A percentile compares a stretch with the other conserved stretches of the same genome.
Evolutionary conservation across 2,797 vertebrate species (phyloP).

Genomic region (Aplochiton taeniatus): DNA sequence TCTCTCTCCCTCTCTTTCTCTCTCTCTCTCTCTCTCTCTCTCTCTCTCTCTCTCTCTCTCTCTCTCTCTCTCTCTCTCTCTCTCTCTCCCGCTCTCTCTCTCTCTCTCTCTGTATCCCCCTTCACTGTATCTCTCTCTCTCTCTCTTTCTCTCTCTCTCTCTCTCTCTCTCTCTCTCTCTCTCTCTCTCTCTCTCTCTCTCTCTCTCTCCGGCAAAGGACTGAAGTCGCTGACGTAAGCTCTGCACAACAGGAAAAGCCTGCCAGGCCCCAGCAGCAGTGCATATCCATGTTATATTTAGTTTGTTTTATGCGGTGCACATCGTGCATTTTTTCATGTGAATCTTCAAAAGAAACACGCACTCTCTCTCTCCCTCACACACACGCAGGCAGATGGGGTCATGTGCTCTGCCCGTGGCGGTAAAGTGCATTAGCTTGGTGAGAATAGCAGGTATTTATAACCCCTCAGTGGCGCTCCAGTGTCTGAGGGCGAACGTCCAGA

Average conservation of each 20-base stretch:
- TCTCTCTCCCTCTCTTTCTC: background rate
- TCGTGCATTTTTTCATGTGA: conserved; percentile 30
- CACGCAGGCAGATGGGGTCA: conserved; percentile 10
- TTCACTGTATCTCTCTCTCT: conserved; percentile 35
- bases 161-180: background rate
- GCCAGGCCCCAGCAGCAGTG: conserved; percentile 20
- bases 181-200: background rate
- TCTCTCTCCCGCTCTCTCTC: conserved; percentile 23
- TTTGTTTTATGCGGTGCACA: conserved; percentile 44
- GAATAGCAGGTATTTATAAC: conserved; percentile 59
- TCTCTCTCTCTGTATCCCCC: conserved; percentile 26
- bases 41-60: background rate
- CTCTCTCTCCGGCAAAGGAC: conserved; percentile 12
- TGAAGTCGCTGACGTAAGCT: conserved; percentile 16
- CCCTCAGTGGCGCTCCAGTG: conserved; percentile 25
- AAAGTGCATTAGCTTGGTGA: conserved; percentile 58
- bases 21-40: background rate
- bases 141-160: background rate
- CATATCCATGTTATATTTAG: conserved; percentile 61
- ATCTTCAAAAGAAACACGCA: no score
- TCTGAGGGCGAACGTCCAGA: conserved; percentile 47
- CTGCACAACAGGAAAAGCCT: conserved; percentile 44
- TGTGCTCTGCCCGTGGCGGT: conserved; percentile 41
- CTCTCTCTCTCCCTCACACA: background rate
- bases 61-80: conserved; percentile 8